Evolutionary conservation across 2,888 invertebrate species (phyloP), one percentile per base, ranked within the genome.

Genomic region (Isotomurus palustris): DNA sequence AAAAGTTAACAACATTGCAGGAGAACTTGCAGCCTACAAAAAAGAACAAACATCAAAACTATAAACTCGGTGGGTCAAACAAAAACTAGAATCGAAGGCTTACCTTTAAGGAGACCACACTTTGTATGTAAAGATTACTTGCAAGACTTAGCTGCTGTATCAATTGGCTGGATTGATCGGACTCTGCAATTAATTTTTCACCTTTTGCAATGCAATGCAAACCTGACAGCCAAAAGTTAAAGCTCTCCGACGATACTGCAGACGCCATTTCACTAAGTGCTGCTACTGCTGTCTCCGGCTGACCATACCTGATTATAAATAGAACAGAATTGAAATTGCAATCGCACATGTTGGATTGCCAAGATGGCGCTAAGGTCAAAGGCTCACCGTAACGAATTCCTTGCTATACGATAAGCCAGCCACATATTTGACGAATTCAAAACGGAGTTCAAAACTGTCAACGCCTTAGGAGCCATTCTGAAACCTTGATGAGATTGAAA

Each of bases 161-260:
- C 48, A 83, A 60, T 6, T 67, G 63, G 36, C 58, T 58, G 10
- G 41, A 40, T 8, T 38, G 29, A 12, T 56, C 48, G 5, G 55
- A 27, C 21, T 63, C 57, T 21, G 56, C 70, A 2, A 78, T 68
- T 28, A 70, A 69, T 52, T 72, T 73, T 67, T 78, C 78, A 19
- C 74, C 78, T 51, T 65, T 53, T 58, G 77, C 73, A 27, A 76
- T 68, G 35, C 74, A 72, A 51, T 86, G 82, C n/a, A 95, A 75
- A 0, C 89, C 87, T 0, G 84, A 82, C 52, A 94, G 76, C 87
- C 93, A 95, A 73, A 91, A 90, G 72, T 92, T 88, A 47, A 88
- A 83, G 70, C 91, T 86, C 73, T 94, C 94, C 29, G 89, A 88
- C 17, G 90, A 88, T 0, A 88, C 88, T 65, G 83, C 80, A 44